Percentiles rank a stretch among this genome's conserved stretches.
phyloP scores from a whole-genome alignment of 2,113 vertebrate genomes.

The Haliaeetus leucogaster region DNA sequence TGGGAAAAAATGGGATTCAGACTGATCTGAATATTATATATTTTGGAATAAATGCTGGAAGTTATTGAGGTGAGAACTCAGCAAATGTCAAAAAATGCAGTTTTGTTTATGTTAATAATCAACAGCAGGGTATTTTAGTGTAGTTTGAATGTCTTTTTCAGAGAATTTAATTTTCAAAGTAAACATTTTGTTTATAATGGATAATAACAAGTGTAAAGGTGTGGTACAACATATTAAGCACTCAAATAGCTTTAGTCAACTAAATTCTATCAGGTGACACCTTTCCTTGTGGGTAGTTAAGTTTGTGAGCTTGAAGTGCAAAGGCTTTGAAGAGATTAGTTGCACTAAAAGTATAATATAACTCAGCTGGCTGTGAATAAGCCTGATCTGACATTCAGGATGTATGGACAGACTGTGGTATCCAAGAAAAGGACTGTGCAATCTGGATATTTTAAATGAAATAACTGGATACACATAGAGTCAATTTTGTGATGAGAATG shows the following conservation, averaged over 20 bases:
- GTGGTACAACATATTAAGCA: background rate
- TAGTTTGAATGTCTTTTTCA: background rate
- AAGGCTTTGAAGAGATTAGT: background rate
- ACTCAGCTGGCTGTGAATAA: background rate
- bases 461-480: background rate
- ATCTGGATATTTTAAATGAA: background rate
- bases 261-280: background rate
- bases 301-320: background rate
- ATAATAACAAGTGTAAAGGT: background rate
- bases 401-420: background rate
- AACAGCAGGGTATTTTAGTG: background rate
- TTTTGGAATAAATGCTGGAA: background rate
- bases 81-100: background rate
- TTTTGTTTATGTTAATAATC: background rate
- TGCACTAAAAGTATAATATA: background rate
- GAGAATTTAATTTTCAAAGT: background rate
- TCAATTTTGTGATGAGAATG: background rate
- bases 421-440: background rate
- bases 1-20: background rate
- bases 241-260: background rate
- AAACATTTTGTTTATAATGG: background rate
- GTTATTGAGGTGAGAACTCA: background rate
- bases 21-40: background rate
- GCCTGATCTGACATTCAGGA: background rate
- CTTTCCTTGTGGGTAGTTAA: background rate